A percentile compares a stretch with the other conserved stretches of the same genome.
phyloP scores from a whole-genome alignment of 2,888 invertebrate species.

The Sabellastarte sp. region DNA sequence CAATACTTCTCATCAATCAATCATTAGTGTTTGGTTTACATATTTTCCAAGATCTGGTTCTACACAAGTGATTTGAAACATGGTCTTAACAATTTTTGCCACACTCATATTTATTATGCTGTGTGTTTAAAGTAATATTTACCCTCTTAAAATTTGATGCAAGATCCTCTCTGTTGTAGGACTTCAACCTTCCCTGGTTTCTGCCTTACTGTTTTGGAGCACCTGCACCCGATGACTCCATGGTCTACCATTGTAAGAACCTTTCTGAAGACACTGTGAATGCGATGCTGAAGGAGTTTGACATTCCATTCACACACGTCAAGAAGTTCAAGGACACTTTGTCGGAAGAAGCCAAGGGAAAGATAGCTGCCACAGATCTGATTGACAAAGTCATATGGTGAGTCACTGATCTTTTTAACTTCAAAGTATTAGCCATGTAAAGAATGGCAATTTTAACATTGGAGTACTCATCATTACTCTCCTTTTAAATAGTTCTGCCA shows the following conservation, averaged over 20 bases:
- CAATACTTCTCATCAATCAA: no score
- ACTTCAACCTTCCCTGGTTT: constrained; percentile 57
- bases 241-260: constrained; percentile 40
- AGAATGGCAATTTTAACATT: no score
- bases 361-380: constrained; percentile 44
- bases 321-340: constrained; percentile 38
- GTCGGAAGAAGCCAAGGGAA: constrained; percentile 45
- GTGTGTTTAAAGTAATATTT: no score
- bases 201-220: constrained; percentile 53
- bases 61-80: no score
- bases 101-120: no score
- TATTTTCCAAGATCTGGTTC: no score
- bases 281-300: constrained; percentile 40
- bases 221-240: constrained; percentile 42
- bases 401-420: constrained; percentile 9
- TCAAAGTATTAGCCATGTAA: no score
- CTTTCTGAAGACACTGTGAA: constrained; percentile 51
- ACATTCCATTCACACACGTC: constrained; percentile 50
- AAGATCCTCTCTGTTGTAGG: no score
- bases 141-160: no score
- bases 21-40: no score
- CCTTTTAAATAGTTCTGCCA: background rate
- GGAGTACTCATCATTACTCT: no score
- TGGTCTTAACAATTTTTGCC: no score
- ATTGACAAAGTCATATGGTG: constrained; percentile 56